These are phyloP conservation scores for Cistogaster globosa DNA, from an alignment of 2,888 invertebrate genomes.

Conservation along the genomic window DNA sequence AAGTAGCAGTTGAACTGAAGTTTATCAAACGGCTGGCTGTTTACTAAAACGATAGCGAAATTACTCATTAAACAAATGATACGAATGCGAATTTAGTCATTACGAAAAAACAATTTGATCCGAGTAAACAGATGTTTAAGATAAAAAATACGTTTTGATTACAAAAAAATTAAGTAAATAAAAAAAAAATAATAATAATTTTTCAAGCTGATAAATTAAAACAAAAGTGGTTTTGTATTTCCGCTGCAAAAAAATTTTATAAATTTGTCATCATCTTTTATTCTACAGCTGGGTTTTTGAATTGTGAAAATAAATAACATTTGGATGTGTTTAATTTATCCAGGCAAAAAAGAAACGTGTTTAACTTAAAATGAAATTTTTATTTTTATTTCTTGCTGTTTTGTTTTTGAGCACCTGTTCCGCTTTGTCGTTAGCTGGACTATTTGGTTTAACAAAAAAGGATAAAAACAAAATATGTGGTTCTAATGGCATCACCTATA, in stretches of 20 bases:
- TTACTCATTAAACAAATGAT: not conserved
- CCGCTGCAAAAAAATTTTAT: too few relatives aligned
- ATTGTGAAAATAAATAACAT: too few relatives aligned
- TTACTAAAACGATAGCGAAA: not conserved
- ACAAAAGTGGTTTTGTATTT: not conserved
- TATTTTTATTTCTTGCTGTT: not conserved
- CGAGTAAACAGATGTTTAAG: not conserved
- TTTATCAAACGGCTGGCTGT: not conserved
- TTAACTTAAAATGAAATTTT: slow-evolving; percentile 27
- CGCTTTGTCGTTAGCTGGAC: slow-evolving; percentile 87
- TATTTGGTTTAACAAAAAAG: slow-evolving; percentile 78
- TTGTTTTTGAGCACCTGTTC: slow-evolving; percentile 14
- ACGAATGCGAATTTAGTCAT: not conserved
- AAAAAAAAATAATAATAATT: not conserved
- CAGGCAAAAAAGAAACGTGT: not conserved
- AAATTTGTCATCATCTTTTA: too few relatives aligned
- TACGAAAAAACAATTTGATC: not conserved
- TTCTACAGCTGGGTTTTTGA: too few relatives aligned
- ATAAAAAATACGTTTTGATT: slow-evolving; percentile 14
- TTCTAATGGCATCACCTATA: slow-evolving; percentile 94
- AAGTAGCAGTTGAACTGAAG: slow-evolving; percentile 3
- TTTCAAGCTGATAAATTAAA: not conserved
- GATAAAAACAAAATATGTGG: slow-evolving; percentile 90
- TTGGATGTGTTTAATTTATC: too few relatives aligned
- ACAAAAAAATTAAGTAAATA: too few relatives aligned